These are phyloP conservation scores for Ataeniobius toweri DNA, from an alignment of 2,797 vertebrate species.

Conservation along the genomic window DNA sequence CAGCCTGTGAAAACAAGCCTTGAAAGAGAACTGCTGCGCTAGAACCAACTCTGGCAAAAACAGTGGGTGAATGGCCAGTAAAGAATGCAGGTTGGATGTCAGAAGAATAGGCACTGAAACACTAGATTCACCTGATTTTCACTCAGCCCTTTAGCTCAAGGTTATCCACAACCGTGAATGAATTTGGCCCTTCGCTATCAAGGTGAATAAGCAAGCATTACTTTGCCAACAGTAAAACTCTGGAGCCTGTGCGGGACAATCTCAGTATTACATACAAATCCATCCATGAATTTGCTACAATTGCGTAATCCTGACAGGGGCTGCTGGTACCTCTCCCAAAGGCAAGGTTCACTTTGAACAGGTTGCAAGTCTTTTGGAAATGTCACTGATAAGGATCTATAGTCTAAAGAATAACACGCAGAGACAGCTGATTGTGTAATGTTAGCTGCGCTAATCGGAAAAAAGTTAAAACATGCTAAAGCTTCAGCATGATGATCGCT, in stretches of 20 bases:
- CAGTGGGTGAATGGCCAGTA: slow-evolving; percentile 64
- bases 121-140: slow-evolving; percentile 49
- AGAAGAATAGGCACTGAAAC: slow-evolving; percentile 46
- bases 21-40: slow-evolving; percentile 70
- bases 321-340: background rate
- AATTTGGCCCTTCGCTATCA: slow-evolving; percentile 45
- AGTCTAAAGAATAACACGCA: too few species aligned
- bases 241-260: slow-evolving; percentile 16
- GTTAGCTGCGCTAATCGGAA: too few species aligned
- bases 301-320: background rate
- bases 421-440: too few species aligned
- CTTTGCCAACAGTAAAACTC: slow-evolving; percentile 52
- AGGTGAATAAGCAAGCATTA: slow-evolving; percentile 35
- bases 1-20: slow-evolving; percentile 68
- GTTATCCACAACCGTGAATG: slow-evolving; percentile 64
- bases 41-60: slow-evolving; percentile 66
- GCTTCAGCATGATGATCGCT: too few species aligned
- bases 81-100: slow-evolving; percentile 62
- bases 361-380: background rate
- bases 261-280: slow-evolving; percentile 22
- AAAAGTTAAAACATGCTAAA: too few species aligned
- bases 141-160: slow-evolving; percentile 51
- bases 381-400: too few species aligned
- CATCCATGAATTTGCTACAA: slow-evolving; percentile 1
- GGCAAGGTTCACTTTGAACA: background rate